phyloP scores from a whole-genome alignment of 2,797 vertebrate species.

The Fundulus diaphanus region DNA sequence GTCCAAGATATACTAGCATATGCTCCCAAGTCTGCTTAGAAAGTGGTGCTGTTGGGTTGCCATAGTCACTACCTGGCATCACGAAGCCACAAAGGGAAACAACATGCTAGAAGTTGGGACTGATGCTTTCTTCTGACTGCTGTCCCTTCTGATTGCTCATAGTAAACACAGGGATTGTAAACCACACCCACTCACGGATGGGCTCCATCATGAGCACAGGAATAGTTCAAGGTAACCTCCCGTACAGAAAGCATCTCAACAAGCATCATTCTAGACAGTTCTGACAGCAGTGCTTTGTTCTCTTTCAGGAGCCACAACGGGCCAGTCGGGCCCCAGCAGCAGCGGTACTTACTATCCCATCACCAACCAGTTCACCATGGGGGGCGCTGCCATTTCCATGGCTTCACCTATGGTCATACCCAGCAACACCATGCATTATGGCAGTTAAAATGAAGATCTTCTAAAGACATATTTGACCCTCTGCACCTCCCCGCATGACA shows the following conservation, averaged over 20 bases:
- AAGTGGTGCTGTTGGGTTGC: not conserved
- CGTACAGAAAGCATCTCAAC: not conserved
- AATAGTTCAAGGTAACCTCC: conserved; percentile 90
- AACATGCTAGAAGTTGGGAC: not conserved
- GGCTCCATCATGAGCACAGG: conserved; percentile 98
- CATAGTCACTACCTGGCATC: not conserved
- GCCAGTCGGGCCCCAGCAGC: conserved; percentile 83
- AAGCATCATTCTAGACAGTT: not conserved
- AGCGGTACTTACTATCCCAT: conserved; percentile 88
- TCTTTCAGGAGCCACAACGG: conserved; percentile 85
- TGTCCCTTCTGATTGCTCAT: conserved; percentile 46
- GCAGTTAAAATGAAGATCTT: conserved; percentile 84
- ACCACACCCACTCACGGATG: conserved; percentile 97
- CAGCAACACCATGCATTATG: conserved; percentile 97
- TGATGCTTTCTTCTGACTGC: conserved; percentile 17
- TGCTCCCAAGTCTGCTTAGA: not conserved
- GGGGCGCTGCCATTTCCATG: conserved; percentile 94
- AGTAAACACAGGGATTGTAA: conserved; percentile 97
- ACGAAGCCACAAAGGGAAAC: not conserved
- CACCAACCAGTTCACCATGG: conserved; percentile 97
- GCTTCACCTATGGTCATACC: conserved; percentile 96
- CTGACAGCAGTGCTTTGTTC: conserved; percentile 10
- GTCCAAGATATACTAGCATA: not conserved
- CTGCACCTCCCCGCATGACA: conserved; percentile 70
- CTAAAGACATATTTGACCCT: conserved; percentile 35